phyloP scores from a whole-genome alignment of 1,140 invertebrate species.

The Drosophila tristis region DNA sequence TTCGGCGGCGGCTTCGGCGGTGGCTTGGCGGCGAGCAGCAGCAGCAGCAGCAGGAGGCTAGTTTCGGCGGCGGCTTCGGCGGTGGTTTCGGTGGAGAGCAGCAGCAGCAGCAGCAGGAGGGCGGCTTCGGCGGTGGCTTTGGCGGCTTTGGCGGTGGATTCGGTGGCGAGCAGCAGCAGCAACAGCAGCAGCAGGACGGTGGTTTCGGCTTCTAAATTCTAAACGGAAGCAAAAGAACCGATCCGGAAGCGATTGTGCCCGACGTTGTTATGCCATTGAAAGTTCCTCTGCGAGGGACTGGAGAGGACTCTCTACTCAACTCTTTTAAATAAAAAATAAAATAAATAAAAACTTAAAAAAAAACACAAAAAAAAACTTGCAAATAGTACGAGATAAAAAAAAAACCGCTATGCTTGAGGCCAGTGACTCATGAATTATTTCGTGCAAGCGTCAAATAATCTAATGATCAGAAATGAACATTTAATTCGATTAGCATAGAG shows the following conservation, averaged over 20 bases:
- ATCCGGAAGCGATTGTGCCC: no score
- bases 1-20: slow-evolving; percentile 5
- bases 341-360: not conserved
- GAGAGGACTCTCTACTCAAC: no score
- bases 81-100: slow-evolving; percentile 2
- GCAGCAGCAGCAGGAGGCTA: no score
- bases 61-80: slow-evolving; percentile 10
- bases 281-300: no score
- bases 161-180: slow-evolving; percentile 12
- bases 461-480: not conserved
- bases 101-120: not conserved
- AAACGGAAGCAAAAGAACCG: no score
- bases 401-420: not conserved
- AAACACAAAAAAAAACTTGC: not conserved
- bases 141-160: slow-evolving; percentile 3
- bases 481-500: slow-evolving; percentile 29
- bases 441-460: not conserved
- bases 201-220: not conserved
- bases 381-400: no score
- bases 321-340: no score
- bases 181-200: slow-evolving; percentile 30
- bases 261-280: no score
- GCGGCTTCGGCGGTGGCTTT: slow-evolving; percentile 12
- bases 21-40: no score
- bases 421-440: slow-evolving; percentile 16